phyloP scores from a whole-genome alignment of 2,797 vertebrate genomes.

The Lepidocolaptes lacrymiger region DNA sequence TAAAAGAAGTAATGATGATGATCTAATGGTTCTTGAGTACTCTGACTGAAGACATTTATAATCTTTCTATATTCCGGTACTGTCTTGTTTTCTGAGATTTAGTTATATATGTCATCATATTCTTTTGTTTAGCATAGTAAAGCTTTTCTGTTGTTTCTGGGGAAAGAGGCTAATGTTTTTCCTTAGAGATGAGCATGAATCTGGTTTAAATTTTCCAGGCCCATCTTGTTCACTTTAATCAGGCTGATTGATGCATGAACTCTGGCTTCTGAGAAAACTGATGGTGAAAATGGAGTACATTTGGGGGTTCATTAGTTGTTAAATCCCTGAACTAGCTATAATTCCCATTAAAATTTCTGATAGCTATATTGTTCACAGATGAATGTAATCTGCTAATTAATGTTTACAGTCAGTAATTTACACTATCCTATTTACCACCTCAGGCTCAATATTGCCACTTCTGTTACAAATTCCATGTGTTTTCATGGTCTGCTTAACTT shows the following conservation, averaged over 20 bases:
- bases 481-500: not conserved
- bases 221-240: not conserved
- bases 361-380: accelerated
- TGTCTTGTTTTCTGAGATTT: not conserved
- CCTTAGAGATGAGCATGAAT: not conserved
- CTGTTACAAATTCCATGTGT: not conserved
- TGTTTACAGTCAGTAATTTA: not conserved
- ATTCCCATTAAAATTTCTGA: not conserved
- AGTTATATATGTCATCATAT: not conserved
- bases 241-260: not conserved
- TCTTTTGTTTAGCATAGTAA: not conserved
- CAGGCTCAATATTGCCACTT: not conserved
- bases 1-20: not conserved
- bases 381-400: not conserved
- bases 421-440: not conserved
- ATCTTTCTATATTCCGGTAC: not conserved
- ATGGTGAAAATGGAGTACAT: not conserved
- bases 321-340: not conserved
- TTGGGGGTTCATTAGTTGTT: not conserved
- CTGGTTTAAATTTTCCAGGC: not conserved
- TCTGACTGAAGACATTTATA: not conserved
- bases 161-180: not conserved
- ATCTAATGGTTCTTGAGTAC: not conserved
- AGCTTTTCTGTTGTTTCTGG: not conserved
- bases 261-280: not conserved